These are phyloP conservation scores for Drosophila vallismaia DNA, from an alignment of 2,888 invertebrate species.

Conservation along the genomic window DNA sequence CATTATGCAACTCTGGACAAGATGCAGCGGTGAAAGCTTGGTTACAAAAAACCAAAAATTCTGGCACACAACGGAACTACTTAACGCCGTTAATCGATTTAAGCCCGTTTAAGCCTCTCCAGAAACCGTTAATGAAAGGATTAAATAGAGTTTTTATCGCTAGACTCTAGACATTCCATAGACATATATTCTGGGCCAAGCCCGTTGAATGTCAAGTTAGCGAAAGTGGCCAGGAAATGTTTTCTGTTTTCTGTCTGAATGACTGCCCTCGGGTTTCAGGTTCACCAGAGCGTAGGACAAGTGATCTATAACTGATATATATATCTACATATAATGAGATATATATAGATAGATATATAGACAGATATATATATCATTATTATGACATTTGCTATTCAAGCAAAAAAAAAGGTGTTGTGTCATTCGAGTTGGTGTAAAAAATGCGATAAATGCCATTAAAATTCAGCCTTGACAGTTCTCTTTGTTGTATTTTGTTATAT, in stretches of 20 bases:
- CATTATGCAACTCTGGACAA: conserved; percentile 34
- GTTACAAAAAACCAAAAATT: conserved; percentile 41
- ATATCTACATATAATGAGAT: background rate
- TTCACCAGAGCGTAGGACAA: conserved; percentile 23
- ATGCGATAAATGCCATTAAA: conserved; percentile 15
- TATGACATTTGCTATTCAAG: conserved; percentile 29
- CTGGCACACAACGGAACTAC: conserved; percentile 68
- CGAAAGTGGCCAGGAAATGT: conserved; percentile 32
- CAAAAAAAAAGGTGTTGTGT: conserved; percentile 29
- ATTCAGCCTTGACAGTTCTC: conserved; percentile 11
- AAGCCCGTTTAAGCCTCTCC: background rate
- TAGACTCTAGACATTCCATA: too few relatives aligned
- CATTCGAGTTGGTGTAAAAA: conserved; percentile 13
- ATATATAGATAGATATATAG: too few relatives aligned
- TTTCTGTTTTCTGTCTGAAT: background rate
- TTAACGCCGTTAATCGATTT: conserved; percentile 27
- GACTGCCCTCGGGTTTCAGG: background rate
- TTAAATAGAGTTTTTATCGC: background rate
- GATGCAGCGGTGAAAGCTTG: conserved; percentile 22
- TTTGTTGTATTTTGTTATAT: background rate
- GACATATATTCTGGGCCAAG: conserved; percentile 12
- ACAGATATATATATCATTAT: background rate
- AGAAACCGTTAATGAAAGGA: background rate
- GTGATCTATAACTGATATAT: conserved; percentile 14
- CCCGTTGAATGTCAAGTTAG: conserved; percentile 30